Evolutionary conservation across 2,113 vertebrate genomes (phyloP).

Genomic region (Phaethornis superciliosus): DNA sequence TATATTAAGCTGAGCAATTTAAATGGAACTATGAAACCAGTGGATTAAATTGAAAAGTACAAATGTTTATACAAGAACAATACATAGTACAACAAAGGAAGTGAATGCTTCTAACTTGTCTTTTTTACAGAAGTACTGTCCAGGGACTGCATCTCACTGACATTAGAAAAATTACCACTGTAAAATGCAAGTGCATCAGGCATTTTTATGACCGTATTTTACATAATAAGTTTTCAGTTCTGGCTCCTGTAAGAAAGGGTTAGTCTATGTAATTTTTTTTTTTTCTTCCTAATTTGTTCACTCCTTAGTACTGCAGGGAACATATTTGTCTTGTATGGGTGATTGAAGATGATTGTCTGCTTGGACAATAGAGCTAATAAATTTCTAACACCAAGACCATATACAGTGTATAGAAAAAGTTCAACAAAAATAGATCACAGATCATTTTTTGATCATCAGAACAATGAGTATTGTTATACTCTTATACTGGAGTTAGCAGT

Average conservation of each 20-base stretch:
- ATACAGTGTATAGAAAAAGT: background rate
- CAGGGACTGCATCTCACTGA: background rate
- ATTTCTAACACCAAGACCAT: conserved; percentile 44
- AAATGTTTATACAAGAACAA: background rate
- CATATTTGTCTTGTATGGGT: conserved; percentile 9
- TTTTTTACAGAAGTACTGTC: background rate
- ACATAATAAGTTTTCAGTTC: background rate
- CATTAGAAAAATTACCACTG: background rate
- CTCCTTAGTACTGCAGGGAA: background rate
- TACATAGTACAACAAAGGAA: background rate
- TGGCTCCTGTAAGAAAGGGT: background rate
- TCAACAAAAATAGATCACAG: background rate
- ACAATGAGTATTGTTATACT: too few relatives aligned
- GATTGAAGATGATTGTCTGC: conserved; percentile 51
- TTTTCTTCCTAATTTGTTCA: background rate
- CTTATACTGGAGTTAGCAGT: background rate
- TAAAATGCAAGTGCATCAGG: background rate
- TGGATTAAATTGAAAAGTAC: background rate
- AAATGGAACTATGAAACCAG: background rate
- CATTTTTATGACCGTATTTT: background rate
- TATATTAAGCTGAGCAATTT: background rate
- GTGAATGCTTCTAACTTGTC: background rate
- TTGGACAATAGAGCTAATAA: conserved; percentile 25
- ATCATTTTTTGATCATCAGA: background rate
- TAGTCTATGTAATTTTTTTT: background rate